These are phyloP conservation scores for Spilogale gracilis DNA, from an alignment of 2,113 vertebrate species.

Conservation along the genomic window DNA sequence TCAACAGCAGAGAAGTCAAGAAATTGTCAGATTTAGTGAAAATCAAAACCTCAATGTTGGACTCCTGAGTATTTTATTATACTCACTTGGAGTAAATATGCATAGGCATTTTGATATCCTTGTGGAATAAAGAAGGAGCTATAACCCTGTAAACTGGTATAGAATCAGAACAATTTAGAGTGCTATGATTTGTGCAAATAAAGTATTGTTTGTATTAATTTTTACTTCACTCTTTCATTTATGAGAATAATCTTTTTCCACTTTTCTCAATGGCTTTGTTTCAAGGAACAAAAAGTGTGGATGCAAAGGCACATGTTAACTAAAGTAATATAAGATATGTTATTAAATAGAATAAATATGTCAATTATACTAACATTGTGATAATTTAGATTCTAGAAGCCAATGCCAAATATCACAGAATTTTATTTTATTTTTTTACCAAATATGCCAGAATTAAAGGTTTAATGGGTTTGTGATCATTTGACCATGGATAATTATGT, in stretches of 20 bases:
- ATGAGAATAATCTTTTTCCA: neutral
- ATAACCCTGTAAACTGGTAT: neutral
- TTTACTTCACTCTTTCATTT: neutral
- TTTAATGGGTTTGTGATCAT: neutral
- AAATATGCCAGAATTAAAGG: neutral
- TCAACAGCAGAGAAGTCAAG: neutral
- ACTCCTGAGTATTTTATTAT: neutral
- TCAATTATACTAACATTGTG: neutral
- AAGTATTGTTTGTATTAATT: neutral
- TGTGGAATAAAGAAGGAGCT: neutral
- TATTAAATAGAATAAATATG: neutral
- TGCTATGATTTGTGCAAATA: neutral
- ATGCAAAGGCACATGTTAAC: neutral
- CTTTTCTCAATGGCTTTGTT: neutral
- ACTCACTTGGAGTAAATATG: neutral
- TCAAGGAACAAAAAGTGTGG: constrained; percentile 9
- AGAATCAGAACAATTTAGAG: neutral
- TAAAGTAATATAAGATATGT: neutral
- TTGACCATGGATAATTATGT: neutral
- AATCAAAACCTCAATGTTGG: neutral
- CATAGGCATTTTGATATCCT: neutral
- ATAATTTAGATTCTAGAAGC: neutral
- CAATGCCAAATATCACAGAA: neutral
- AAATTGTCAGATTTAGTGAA: neutral
- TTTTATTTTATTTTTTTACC: neutral